A percentile compares a stretch with the other conserved stretches of the same genome.
Evolutionary conservation across 2,888 invertebrate species (phyloP).

Genomic region (Eristalis pertinax): DNA sequence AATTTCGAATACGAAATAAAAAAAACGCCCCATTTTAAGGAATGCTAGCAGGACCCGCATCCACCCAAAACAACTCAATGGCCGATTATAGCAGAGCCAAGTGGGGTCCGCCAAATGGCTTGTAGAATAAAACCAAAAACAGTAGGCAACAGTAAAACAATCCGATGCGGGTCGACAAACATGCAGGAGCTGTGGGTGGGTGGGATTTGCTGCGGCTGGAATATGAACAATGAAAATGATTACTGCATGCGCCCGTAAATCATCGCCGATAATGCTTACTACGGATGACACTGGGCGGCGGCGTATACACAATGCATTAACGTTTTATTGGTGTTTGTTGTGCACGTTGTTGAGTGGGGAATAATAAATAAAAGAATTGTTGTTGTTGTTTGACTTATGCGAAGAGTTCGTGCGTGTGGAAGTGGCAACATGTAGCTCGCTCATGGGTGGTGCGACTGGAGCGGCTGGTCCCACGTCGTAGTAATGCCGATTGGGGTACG

Average conservation of each 20-base stretch:
- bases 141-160: slow-evolving; percentile 32
- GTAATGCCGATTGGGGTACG: slow-evolving; percentile 16
- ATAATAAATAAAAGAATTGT: slow-evolving; percentile 36
- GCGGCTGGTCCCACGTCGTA: slow-evolving; percentile 3
- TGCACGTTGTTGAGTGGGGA: background rate
- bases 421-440: background rate
- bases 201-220: background rate
- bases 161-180: background rate
- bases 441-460: slow-evolving; percentile 33
- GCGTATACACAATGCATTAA: slow-evolving; percentile 58
- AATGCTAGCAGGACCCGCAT: slow-evolving; percentile 5
- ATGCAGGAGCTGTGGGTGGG: background rate
- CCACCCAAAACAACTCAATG: background rate
- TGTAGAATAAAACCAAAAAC: slow-evolving; percentile 14
- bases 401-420: slow-evolving; percentile 2
- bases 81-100: background rate
- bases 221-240: slow-evolving; percentile 65
- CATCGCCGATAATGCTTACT: slow-evolving; percentile 64
- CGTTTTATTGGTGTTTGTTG: slow-evolving; percentile 29
- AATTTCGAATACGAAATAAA: slow-evolving; percentile 19
- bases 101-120: slow-evolving; percentile 53
- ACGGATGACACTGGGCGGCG: slow-evolving; percentile 50
- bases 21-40: slow-evolving; percentile 24
- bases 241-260: slow-evolving; percentile 60
- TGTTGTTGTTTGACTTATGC: slow-evolving; percentile 21